Base-by-base conservation (phyloP, 1,140 invertebrate species). In the Dendrolimus punctatus region DNA sequence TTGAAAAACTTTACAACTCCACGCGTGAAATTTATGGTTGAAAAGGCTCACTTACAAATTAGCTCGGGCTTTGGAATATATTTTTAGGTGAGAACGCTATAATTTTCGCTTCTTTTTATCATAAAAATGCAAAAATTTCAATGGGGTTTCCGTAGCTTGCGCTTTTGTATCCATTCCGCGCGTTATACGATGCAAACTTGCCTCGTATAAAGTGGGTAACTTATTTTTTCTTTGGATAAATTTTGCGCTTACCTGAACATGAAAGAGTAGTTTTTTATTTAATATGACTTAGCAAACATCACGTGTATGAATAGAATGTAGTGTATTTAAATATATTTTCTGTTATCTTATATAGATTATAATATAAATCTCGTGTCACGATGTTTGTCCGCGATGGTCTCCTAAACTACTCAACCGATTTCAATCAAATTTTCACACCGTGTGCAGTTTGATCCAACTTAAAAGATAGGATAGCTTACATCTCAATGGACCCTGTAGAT, bases 1-100 rank as follows among this genome's bases (percentile, higher is more conserved):
- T 60, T 74, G 61, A 54, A 60, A 66, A 71, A 67, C 51, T 70
- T 72, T 68, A 64, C 62, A 63, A 66, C 64, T 71, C 59, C 67
- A 68, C 61, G 62, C 62, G 62, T 67, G 57, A 61, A 67, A 70
- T 73, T 67, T 70, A 73, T 60, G 64, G 51, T 44, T 37, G 46
- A 46, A 51, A 51, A 48, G 46, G 62, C 66, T 62, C 66, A 67
- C 66, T 72, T 72, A 67, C 62, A 72, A 72, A 72, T 69, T 72
- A 72, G 69, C 62, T 50, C 39, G 46, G 51, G 60, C 49, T 64
- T 62, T 53, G 51, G 51, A 59, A 23, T 47, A 62, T 55, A 40
- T 40, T 58, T 39, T 55, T 40, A 53, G 50, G 58, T 58, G 58
- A 45, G 52, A 58, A 53, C 53, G 49, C 55, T 49, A 46, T 48